These are phyloP conservation scores for Neuroterus valhalla DNA, from an alignment of 1,140 invertebrate genomes.

Conservation along the genomic window DNA sequence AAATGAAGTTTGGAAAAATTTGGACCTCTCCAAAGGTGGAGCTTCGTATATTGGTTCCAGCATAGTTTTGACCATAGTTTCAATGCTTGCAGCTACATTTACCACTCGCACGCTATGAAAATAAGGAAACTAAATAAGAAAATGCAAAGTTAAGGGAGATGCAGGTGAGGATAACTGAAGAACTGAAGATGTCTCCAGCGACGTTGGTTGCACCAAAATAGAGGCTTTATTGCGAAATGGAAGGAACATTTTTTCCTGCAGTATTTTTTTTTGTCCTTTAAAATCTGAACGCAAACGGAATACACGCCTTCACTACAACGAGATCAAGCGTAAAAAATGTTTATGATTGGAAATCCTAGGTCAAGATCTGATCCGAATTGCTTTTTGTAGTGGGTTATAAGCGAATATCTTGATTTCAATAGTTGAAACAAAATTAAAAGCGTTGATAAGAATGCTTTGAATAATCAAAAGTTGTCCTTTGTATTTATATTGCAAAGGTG, in stretches of 20 bases:
- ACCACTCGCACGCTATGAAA: constrained; percentile 48
- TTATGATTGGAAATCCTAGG: no score
- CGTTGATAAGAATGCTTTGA: no score
- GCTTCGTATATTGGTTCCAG: constrained; percentile 25
- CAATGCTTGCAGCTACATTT: constrained; percentile 38
- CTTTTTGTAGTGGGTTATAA: no score
- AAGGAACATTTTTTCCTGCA: neutral
- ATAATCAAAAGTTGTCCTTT: no score
- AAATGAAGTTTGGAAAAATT: constrained; percentile 70
- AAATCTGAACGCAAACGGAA: neutral
- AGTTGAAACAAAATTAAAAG: no score
- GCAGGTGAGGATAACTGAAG: constrained; percentile 11
- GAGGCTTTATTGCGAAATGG: neutral
- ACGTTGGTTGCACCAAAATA: neutral
- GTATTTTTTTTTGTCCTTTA: neutral
- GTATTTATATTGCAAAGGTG: no score
- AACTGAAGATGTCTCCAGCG: neutral
- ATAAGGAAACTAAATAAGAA: constrained; percentile 32
- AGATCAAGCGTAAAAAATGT: no score
- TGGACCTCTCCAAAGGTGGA: constrained; percentile 63
- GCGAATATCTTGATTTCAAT: no score
- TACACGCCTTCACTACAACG: no score
- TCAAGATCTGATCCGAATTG: no score
- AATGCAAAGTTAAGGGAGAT: neutral
- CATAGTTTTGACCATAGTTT: constrained; percentile 35